Percentiles rank a stretch among this genome's conserved stretches.
phyloP scores from a whole-genome alignment of 2,888 invertebrate species.

The Steinernema carpocapsae region DNA sequence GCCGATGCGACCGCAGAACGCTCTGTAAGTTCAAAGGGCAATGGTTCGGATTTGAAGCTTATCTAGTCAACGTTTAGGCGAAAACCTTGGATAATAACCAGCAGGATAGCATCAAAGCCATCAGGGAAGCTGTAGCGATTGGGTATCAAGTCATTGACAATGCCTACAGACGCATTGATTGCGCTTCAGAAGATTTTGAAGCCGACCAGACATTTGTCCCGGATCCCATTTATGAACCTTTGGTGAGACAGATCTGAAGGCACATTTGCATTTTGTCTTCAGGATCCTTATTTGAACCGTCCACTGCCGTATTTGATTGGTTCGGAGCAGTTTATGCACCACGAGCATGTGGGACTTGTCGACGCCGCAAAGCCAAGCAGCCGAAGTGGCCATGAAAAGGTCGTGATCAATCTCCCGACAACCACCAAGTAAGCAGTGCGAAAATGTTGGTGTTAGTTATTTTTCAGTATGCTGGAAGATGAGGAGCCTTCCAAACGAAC shows the following conservation, averaged over 20 bases:
- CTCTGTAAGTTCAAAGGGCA: neutral
- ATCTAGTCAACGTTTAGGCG: neutral
- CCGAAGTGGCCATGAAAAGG: neutral
- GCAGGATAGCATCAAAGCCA: conserved; percentile 2
- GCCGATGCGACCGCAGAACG: neutral
- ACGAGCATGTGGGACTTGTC: neutral
- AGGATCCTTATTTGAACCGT: conserved; percentile 20
- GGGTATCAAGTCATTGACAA: neutral
- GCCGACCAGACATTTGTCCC: neutral
- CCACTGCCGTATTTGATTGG: conserved; percentile 12
- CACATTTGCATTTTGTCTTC: neutral
- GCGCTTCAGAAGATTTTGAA: neutral
- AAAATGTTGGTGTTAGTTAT: too few relatives aligned
- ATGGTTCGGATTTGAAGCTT: neutral
- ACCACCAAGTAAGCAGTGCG: neutral
- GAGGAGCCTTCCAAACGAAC: too few relatives aligned
- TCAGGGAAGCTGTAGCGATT: conserved; percentile 17
- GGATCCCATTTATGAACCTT: conserved; percentile 14
- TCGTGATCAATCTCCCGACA: neutral
- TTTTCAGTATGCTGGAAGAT: too few relatives aligned
- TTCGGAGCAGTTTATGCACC: conserved; percentile 3
- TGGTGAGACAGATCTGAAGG: neutral
- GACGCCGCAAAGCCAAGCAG: neutral
- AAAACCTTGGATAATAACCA: neutral
- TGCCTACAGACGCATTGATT: neutral